Percentiles rank a stretch among this genome's conserved stretches.
Evolutionary conservation across 2,113 vertebrate species (phyloP).

Genomic region (Nematolebias whitei): DNA sequence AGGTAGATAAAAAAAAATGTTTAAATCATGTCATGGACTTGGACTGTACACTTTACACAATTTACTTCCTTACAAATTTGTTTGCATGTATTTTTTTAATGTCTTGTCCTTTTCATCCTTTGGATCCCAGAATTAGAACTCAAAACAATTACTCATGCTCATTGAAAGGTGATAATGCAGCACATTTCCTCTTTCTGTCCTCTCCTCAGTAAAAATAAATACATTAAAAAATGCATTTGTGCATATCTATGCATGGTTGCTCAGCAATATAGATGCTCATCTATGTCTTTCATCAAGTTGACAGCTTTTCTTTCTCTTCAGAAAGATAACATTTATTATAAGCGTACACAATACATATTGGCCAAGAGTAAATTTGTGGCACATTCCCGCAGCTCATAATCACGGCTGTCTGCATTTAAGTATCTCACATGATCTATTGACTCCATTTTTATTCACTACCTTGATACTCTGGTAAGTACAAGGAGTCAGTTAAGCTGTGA

Average conservation of each 20-base stretch:
- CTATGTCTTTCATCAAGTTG: constrained; percentile 86
- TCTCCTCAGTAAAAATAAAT: constrained; percentile 61
- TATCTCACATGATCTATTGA: constrained; percentile 81
- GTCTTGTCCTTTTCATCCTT: constrained; percentile 22
- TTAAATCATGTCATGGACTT: too few species aligned
- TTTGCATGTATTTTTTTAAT: neutral
- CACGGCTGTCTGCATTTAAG: constrained; percentile 80
- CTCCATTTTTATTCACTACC: constrained; percentile 79
- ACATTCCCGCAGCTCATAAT: constrained; percentile 79
- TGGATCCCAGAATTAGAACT: constrained; percentile 49
- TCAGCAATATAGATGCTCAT: constrained; percentile 83
- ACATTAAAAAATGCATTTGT: constrained; percentile 81
- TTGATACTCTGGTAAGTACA: constrained; percentile 66
- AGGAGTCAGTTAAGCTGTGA: constrained; percentile 58
- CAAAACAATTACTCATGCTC: constrained; percentile 71
- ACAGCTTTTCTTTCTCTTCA: constrained; percentile 80
- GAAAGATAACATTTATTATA: constrained; percentile 85
- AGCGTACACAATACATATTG: constrained; percentile 81
- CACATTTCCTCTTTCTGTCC: constrained; percentile 49
- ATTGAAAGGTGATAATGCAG: constrained; percentile 62
- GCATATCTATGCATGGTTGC: constrained; percentile 83
- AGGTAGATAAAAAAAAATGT: too few species aligned
- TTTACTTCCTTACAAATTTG: neutral
- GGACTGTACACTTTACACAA: too few species aligned
- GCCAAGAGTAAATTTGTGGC: constrained; percentile 77